Conservation (phyloP, 2,113 vertebrate genomes). For the Rana temporaria region DNA sequence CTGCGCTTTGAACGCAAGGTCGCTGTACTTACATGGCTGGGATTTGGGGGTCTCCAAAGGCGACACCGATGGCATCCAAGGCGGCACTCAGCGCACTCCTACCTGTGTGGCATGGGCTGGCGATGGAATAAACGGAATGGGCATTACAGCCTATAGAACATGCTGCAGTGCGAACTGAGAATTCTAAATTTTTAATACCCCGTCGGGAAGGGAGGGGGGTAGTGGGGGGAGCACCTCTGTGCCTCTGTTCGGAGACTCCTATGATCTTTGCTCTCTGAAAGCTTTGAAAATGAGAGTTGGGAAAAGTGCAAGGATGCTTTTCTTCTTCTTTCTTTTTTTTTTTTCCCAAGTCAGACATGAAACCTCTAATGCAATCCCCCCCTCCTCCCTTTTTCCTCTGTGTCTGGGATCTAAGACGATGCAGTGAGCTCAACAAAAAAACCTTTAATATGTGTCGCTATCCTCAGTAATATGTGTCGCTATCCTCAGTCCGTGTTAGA, state of each 20-base stretch:
- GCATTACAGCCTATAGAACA: conserved; percentile 47
- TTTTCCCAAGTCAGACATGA: conserved; percentile 52
- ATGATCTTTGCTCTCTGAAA: conserved; percentile 22
- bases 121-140: conserved; percentile 34
- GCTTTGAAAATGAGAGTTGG: conserved; percentile 34
- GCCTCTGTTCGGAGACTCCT: conserved; percentile 40
- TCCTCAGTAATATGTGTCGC: neutral
- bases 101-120: conserved; percentile 14
- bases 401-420: conserved; percentile 76
- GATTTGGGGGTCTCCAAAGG: neutral
- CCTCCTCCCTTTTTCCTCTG: conserved; percentile 61
- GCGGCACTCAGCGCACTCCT: neutral
- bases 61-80: neutral
- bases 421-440: conserved; percentile 63
- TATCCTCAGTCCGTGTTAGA: conserved; percentile 16
- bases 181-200: conserved; percentile 55
- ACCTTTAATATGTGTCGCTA: conserved; percentile 58
- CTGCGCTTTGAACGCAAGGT: neutral
- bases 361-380: conserved; percentile 53
- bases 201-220: conserved; percentile 1
- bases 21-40: conserved; percentile 12
- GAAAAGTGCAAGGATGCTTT: conserved; percentile 54
- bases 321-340: neutral
- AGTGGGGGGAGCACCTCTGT: conserved; percentile 25
- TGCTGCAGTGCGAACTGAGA: conserved; percentile 54